A percentile compares a stretch with the other conserved stretches of the same genome.
Evolutionary conservation across 2,113 vertebrate species (phyloP).

Genomic region (Chloebia gouldiae): DNA sequence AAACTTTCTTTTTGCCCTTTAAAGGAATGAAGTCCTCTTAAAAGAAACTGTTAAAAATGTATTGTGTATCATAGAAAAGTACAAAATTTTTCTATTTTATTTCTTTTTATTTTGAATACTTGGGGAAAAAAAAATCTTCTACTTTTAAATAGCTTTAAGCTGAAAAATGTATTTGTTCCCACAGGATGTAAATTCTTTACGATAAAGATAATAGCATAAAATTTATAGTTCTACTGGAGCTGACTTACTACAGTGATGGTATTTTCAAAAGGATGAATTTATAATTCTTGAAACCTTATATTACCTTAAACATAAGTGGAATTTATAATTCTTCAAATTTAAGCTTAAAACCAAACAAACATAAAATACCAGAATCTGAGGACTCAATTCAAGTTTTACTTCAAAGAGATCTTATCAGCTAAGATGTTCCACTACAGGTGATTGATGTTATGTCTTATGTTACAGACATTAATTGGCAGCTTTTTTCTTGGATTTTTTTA

Average conservation of each 20-base stretch:
- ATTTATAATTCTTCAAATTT: background rate
- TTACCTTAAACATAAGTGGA: background rate
- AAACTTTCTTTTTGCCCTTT: background rate
- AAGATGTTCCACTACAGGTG: background rate
- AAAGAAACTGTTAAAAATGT: background rate
- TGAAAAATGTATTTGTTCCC: background rate
- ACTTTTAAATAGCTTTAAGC: background rate
- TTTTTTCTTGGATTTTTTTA: background rate
- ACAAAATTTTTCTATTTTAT: background rate
- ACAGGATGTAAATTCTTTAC: background rate
- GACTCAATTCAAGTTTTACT: background rate
- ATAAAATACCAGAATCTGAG: background rate
- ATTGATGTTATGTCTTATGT: background rate
- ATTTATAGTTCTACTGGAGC: background rate
- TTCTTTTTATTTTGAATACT: background rate
- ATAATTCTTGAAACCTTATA: background rate
- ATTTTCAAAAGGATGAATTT: background rate
- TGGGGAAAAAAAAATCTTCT: rapidly evolving
- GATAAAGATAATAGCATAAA: background rate
- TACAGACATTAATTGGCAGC: background rate
- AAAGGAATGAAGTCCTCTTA: background rate
- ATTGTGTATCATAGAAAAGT: background rate
- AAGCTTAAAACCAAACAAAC: background rate
- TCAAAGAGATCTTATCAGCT: conserved; percentile 2
- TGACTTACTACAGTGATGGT: background rate